phyloP scores from a whole-genome alignment of 2,888 invertebrate genomes.

The Margaritifera margaritifera region DNA sequence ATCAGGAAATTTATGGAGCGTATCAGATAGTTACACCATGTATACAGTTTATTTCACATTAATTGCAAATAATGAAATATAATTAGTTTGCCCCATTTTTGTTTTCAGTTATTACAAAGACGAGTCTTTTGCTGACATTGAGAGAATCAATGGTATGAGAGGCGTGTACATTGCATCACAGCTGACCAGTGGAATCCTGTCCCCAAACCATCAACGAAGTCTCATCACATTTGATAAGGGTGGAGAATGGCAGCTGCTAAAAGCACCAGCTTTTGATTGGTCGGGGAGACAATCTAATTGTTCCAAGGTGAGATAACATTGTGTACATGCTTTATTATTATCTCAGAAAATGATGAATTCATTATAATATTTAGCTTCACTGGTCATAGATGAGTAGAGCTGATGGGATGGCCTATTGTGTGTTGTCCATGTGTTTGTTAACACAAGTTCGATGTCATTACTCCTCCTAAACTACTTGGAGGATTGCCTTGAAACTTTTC shows the following conservation, averaged over 20 bases:
- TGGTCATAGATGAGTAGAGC: no score
- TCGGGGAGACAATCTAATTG: constrained; percentile 81
- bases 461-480: no score
- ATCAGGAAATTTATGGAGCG: no score
- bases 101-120: constrained; percentile 76
- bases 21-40: no score
- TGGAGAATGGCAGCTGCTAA: constrained; percentile 84
- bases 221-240: constrained; percentile 91
- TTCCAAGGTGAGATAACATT: constrained; percentile 72
- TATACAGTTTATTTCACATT: neutral
- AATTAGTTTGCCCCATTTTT: no score
- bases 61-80: neutral
- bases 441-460: no score
- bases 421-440: no score
- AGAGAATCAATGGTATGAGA: constrained; percentile 88
- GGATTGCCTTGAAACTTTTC: no score
- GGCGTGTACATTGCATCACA: constrained; percentile 93
- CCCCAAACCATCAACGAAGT: constrained; percentile 84
- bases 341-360: neutral
- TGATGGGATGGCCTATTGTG: no score
- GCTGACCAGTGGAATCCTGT: constrained; percentile 75
- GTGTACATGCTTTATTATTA: neutral
- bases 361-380: neutral
- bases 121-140: constrained; percentile 87
- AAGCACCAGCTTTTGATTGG: constrained; percentile 82